Evolutionary conservation across 1,140 invertebrate genomes (phyloP).

Genomic region (Helicorthomorpha holstii): DNA sequence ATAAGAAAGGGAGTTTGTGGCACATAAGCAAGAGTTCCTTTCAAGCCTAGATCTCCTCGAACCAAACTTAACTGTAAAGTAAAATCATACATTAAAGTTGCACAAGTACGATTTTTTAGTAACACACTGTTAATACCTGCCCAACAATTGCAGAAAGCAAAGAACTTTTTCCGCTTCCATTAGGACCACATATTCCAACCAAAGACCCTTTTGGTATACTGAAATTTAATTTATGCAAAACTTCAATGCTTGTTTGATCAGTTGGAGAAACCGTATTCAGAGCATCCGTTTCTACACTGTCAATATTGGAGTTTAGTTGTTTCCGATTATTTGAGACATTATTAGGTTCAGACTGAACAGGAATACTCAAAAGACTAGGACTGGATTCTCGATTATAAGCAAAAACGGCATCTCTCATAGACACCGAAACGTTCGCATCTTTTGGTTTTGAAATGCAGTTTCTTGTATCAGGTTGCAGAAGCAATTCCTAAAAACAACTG

Average conservation of each 20-base stretch:
- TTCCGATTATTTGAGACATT: too few species aligned
- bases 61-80: conserved; percentile 22
- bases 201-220: conserved; percentile 30
- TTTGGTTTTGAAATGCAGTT: neutral
- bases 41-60: conserved; percentile 34
- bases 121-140: conserved; percentile 25
- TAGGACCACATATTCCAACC: conserved; percentile 44
- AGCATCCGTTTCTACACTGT: conserved; percentile 10
- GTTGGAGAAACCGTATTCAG: conserved; percentile 3
- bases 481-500: too few species aligned
- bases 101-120: conserved; percentile 13
- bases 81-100: conserved; percentile 3
- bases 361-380: conserved; percentile 5
- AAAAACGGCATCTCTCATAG: neutral
- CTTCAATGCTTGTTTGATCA: conserved; percentile 6
- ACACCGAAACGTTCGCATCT: neutral
- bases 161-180: conserved; percentile 51
- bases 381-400: neutral
- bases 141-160: conserved; percentile 42
- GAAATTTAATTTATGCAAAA: conserved; percentile 19
- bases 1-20: conserved; percentile 47
- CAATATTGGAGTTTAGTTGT: neutral
- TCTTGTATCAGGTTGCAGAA: neutral
- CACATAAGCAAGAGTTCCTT: conserved; percentile 43
- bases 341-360: too few species aligned